Evolutionary conservation across 2,888 invertebrate species (phyloP).

Genomic region (Bellardia pandia): DNA sequence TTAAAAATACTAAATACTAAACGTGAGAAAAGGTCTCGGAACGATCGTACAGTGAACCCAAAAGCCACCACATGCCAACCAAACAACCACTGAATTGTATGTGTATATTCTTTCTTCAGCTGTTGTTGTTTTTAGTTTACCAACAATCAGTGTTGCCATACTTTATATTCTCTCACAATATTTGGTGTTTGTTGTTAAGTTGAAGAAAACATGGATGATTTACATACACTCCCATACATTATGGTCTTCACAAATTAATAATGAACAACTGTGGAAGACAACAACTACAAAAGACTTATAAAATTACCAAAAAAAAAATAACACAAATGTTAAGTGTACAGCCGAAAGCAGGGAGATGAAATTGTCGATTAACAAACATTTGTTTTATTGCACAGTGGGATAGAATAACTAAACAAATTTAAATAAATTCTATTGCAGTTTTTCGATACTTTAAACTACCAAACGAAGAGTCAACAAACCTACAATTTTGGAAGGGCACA

Average conservation of each 20-base stretch:
- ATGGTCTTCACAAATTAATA: conserved; percentile 32
- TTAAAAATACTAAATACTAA: background rate
- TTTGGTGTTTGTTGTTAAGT: background rate
- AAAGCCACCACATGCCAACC: conserved; percentile 47
- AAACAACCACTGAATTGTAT: conserved; percentile 25
- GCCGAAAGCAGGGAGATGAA: background rate
- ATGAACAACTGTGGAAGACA: background rate
- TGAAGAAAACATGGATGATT: background rate
- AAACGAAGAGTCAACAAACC: too few species aligned
- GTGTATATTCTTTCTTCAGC: background rate
- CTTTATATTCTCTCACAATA: background rate
- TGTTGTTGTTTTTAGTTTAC: conserved; percentile 12
- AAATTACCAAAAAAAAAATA: background rate
- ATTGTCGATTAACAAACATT: background rate
- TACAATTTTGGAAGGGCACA: too few species aligned
- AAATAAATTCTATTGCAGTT: too few species aligned
- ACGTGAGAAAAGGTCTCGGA: conserved; percentile 58
- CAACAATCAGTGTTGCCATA: conserved; percentile 21
- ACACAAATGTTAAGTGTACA: background rate
- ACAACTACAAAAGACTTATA: conserved; percentile 4
- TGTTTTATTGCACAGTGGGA: conserved; percentile 5
- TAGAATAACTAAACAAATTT: background rate
- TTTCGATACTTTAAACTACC: too few species aligned
- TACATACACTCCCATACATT: background rate
- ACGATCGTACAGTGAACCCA: conserved; percentile 62